Conservation (phyloP, 1,140 invertebrate genomes). For the Sminthurinus signatus region DNA sequence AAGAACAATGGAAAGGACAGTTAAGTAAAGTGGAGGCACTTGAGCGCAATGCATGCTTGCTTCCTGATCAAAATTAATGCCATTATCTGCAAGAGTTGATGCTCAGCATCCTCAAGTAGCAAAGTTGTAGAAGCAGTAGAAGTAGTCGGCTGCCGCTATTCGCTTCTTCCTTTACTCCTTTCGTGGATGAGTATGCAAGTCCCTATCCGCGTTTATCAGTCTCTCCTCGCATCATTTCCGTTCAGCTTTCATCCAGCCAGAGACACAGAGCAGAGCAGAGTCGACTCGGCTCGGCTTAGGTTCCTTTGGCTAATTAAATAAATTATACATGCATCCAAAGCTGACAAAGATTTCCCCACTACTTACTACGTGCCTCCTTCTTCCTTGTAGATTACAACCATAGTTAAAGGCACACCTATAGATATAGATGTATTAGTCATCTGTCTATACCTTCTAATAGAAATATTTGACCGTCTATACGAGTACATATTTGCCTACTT, state of each 20-base stretch:
- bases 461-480: no score
- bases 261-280: no score
- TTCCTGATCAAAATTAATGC: conserved; percentile 24
- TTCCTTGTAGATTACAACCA: no score
- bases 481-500: no score
- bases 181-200: no score
- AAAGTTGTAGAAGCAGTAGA: no score
- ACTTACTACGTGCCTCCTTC: neutral
- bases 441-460: no score
- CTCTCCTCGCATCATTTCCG: conserved; percentile 1
- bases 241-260: neutral
- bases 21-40: conserved; percentile 7
- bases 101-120: conserved; percentile 22
- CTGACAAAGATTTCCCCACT: conserved; percentile 5
- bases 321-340: conserved; percentile 7
- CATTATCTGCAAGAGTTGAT: conserved; percentile 22
- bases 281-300: no score
- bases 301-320: conserved; percentile 7
- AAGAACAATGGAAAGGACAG: neutral
- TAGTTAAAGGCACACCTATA: no score
- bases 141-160: no score
- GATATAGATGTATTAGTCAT: no score
- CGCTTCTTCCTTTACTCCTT: no score
- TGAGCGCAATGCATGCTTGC: conserved; percentile 7
- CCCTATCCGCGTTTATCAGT: conserved; percentile 2